Percentiles rank a stretch among this genome's conserved stretches.
Evolutionary conservation across 1,140 invertebrate species (phyloP).

Genomic region (Rhyacophila brunnea): DNA sequence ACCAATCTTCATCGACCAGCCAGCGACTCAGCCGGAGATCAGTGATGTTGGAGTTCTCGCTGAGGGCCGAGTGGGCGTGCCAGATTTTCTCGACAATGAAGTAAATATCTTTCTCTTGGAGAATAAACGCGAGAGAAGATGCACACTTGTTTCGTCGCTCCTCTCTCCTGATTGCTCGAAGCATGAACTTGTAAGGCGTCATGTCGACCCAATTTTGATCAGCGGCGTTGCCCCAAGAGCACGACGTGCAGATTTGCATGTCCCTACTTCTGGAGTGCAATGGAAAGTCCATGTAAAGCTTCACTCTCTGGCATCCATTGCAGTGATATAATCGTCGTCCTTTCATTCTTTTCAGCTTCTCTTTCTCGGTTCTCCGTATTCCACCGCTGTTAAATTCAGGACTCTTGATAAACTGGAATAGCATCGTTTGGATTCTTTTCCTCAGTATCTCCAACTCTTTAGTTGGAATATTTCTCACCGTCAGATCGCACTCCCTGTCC

Average conservation of each 20-base stretch:
- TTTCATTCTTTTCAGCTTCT: constrained; percentile 51
- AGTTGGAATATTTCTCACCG: constrained; percentile 51
- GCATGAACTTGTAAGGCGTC: constrained; percentile 61
- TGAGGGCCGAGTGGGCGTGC: constrained; percentile 65
- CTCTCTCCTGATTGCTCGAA: constrained; percentile 59
- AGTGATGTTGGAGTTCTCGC: constrained; percentile 58
- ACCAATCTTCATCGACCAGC: constrained; percentile 60
- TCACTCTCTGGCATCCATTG: constrained; percentile 54
- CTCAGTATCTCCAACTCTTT: constrained; percentile 56
- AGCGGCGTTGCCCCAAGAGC: constrained; percentile 53
- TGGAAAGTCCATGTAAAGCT: constrained; percentile 53
- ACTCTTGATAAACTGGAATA: constrained; percentile 56
- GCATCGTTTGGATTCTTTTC: constrained; percentile 55
- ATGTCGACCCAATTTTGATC: constrained; percentile 56
- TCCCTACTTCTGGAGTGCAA: constrained; percentile 44
- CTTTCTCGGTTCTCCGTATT: constrained; percentile 50
- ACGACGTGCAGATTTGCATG: constrained; percentile 54
- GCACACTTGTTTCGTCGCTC: constrained; percentile 56
- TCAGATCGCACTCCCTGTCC: constrained; percentile 61
- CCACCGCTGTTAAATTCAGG: constrained; percentile 55
- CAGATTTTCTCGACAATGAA: constrained; percentile 66
- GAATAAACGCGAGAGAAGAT: constrained; percentile 59
- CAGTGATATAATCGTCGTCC: constrained; percentile 53
- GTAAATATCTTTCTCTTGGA: constrained; percentile 63
- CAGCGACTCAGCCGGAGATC: constrained; percentile 61